These are phyloP conservation scores for Vulpes vulpes DNA, from an alignment of 2,113 vertebrate species.

Conservation along the genomic window DNA sequence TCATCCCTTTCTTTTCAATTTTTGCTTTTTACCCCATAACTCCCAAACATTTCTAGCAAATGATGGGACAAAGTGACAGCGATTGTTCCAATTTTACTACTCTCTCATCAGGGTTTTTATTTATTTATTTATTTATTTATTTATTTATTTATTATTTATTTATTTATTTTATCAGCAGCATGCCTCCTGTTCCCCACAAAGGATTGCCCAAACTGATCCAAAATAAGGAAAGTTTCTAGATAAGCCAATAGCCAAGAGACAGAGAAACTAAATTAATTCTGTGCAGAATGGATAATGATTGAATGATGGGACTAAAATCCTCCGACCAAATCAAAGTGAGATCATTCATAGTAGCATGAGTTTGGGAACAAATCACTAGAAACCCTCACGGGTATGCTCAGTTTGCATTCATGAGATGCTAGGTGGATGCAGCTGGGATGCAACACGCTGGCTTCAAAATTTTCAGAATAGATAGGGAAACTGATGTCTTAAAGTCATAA, in stretches of 20 bases:
- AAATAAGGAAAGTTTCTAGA: not conserved
- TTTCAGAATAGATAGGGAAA: not conserved
- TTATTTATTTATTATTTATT: too few species aligned
- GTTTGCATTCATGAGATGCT: not conserved
- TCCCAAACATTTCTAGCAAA: not conserved
- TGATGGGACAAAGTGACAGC: not conserved
- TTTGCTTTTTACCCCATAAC: not conserved
- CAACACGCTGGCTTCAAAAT: not conserved
- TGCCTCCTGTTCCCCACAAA: not conserved
- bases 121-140: too few species aligned
- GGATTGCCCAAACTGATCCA: not conserved
- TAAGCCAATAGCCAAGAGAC: not conserved
- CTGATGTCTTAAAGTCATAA: not conserved
- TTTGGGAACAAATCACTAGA: not conserved
- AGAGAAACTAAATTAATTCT: constrained; percentile 36
- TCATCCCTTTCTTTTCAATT: not conserved
- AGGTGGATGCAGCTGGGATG: not conserved
- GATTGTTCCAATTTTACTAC: not conserved
- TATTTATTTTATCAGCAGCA: too few species aligned
- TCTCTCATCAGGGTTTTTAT: not conserved
- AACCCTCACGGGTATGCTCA: not conserved
- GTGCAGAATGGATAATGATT: not conserved
- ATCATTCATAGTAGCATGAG: not conserved
- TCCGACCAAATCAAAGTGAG: not conserved
- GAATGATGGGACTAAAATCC: not conserved